Evolutionary conservation across 2,888 invertebrate genomes (phyloP).

Genomic region (Busseola fusca): DNA sequence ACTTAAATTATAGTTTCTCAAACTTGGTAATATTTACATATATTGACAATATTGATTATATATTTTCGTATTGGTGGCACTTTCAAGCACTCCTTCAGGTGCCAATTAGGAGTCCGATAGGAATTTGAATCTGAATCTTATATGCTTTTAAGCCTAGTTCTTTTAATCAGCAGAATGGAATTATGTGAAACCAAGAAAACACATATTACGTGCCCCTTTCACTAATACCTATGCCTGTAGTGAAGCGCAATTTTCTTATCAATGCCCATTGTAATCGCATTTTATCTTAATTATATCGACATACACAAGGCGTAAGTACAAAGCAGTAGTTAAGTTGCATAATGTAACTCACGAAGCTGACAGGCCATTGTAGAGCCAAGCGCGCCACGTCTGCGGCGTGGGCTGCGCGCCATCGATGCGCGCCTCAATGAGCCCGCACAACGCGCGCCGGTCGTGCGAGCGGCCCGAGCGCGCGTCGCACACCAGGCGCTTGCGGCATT

Average conservation of each 20-base stretch:
- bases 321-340: conserved; percentile 44
- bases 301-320: conserved; percentile 44
- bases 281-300: conserved; percentile 9
- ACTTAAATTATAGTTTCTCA: conserved; percentile 16
- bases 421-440: conserved; percentile 95
- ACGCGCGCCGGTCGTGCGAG: conserved; percentile 94
- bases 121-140: background rate
- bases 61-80: background rate
- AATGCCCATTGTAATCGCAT: background rate
- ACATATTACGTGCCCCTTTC: background rate
- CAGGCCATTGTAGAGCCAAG: conserved; percentile 96
- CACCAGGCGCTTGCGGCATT: conserved; percentile 95
- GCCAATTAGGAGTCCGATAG: background rate
- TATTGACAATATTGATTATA: conserved; percentile 5
- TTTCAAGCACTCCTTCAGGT: conserved; percentile 2
- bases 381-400: conserved; percentile 93
- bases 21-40: conserved; percentile 35
- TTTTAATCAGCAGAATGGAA: background rate
- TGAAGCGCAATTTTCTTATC: background rate
- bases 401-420: conserved; percentile 93
- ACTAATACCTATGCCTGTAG: background rate
- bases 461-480: conserved; percentile 96
- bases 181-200: background rate
- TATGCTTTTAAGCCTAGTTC: background rate
- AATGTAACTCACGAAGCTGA: conserved; percentile 94